A percentile compares a stretch with the other conserved stretches of the same genome.
Evolutionary conservation across 2,113 vertebrate genomes (phyloP).

Genomic region (Mustela lutreola): DNA sequence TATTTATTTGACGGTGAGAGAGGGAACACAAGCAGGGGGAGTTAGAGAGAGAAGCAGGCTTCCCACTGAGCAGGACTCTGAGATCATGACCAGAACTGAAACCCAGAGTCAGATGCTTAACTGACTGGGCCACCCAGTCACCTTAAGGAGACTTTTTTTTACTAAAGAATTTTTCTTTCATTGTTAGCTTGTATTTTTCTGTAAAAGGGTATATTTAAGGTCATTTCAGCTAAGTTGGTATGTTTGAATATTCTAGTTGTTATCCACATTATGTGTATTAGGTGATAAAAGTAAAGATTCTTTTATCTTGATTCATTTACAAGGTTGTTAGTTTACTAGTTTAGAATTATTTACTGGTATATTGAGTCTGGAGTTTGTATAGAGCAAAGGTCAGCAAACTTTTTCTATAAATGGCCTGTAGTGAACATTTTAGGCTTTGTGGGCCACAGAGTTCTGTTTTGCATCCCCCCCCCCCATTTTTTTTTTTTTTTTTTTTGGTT

Average conservation of each 20-base stretch:
- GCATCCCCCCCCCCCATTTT: too few species aligned
- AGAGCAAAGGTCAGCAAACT: background rate
- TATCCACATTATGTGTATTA: background rate
- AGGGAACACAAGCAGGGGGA: too few species aligned
- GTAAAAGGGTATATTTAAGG: constrained; percentile 16
- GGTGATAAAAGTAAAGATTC: background rate
- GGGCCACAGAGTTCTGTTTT: background rate
- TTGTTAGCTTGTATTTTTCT: constrained; percentile 19
- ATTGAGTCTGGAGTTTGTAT: background rate
- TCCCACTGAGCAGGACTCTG: too few species aligned
- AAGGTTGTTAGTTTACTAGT: background rate
- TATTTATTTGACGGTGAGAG: background rate
- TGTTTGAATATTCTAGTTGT: constrained; percentile 26
- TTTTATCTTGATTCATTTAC: background rate
- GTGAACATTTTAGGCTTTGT: constrained; percentile 29
- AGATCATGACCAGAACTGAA: background rate
- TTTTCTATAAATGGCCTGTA: background rate
- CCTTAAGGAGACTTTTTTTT: background rate
- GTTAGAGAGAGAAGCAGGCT: too few species aligned
- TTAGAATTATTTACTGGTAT: constrained; percentile 27
- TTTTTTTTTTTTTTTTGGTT: too few species aligned
- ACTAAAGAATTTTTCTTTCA: background rate
- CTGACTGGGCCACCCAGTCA: background rate
- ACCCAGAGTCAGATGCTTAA: background rate
- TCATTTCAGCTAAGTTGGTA: constrained; percentile 39